These are phyloP conservation scores for Hyperoplus immaculatus DNA, from an alignment of 2,797 vertebrate species.

Conservation along the genomic window DNA sequence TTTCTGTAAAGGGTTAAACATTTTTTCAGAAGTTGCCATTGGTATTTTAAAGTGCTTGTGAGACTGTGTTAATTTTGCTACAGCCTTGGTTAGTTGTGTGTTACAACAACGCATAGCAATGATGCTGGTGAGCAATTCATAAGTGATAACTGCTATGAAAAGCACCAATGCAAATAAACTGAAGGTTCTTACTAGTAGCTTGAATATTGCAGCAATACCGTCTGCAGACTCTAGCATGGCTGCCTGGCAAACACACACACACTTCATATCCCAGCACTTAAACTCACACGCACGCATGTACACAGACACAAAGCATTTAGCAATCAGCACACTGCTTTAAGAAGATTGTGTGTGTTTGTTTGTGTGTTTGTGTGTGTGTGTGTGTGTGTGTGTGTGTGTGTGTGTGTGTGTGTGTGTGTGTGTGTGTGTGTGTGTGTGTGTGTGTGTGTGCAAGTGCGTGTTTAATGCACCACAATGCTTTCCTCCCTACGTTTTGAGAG, in stretches of 20 bases:
- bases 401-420: conserved; percentile 11
- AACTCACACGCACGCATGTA: conserved; percentile 7
- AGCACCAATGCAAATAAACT: background rate
- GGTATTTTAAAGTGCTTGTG: background rate
- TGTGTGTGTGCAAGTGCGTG: conserved; percentile 51
- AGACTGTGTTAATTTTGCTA: background rate
- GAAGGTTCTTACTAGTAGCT: background rate
- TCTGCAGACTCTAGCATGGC: conserved; percentile 7
- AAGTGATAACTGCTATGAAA: background rate
- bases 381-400: background rate
- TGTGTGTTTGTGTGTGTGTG: background rate
- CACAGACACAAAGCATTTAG: conserved; percentile 48
- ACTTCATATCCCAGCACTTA: conserved; percentile 62
- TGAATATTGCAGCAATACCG: background rate
- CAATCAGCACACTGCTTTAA: conserved; percentile 53
- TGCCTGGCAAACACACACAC: conserved; percentile 47
- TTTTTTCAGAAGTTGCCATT: background rate
- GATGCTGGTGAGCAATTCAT: background rate
- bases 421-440: conserved; percentile 44
- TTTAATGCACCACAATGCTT: conserved; percentile 71
- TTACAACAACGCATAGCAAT: too few species aligned
- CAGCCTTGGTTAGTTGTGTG: too few species aligned
- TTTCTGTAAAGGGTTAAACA: background rate
- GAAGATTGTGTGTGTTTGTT: background rate
- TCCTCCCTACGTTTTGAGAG: conserved; percentile 61